Percentiles rank a stretch among this genome's conserved stretches.
These are phyloP conservation scores for Pitta sordida DNA, from an alignment of 2,113 vertebrate genomes.

Conservation along the genomic window DNA sequence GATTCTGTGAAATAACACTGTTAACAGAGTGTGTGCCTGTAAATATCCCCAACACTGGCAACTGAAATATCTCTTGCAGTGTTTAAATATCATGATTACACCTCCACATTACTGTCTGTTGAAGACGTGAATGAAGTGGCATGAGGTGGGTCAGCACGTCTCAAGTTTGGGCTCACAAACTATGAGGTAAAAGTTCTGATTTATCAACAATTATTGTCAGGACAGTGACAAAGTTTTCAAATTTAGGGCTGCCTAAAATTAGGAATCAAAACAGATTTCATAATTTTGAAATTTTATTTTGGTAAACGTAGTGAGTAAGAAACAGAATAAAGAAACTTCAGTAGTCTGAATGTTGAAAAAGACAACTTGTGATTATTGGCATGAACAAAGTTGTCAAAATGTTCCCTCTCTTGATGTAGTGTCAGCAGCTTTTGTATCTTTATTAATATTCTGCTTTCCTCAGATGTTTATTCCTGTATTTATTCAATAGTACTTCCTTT, in stretches of 20 bases:
- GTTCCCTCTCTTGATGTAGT: conserved; percentile 31
- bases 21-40: neutral
- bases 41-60: neutral
- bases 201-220: neutral
- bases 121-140: neutral
- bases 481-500: neutral
- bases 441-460: conserved; percentile 21
- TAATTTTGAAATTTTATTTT: neutral
- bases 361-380: conserved; percentile 10
- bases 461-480: conserved; percentile 37
- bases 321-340: neutral
- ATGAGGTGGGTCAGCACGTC: neutral
- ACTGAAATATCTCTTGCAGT: neutral
- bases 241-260: neutral
- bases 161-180: neutral
- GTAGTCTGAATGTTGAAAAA: neutral
- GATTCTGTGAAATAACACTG: no score
- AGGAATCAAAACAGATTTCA: neutral
- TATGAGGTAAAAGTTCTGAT: neutral
- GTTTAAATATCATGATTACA: neutral
- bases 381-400: conserved; percentile 21
- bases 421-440: neutral
- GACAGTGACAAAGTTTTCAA: neutral
- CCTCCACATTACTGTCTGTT: neutral
- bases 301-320: neutral